A percentile compares a stretch with the other conserved stretches of the same genome.
Conservation (phyloP, 2,888 invertebrate species). For the Acleris emargana region DNA sequence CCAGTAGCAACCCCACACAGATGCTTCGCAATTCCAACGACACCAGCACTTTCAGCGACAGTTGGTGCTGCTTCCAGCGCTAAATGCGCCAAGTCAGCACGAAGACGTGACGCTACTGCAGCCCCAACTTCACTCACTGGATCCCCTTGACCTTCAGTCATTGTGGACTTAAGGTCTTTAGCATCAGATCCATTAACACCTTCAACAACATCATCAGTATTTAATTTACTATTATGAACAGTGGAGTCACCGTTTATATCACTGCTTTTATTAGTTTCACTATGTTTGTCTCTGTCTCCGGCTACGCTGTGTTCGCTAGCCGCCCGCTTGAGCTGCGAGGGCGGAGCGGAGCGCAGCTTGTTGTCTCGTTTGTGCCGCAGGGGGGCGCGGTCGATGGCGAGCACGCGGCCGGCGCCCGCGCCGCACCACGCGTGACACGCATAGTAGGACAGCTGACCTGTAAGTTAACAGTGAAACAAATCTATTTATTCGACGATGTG, state of each 20-base stretch:
- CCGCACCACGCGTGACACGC: constrained; percentile 85
- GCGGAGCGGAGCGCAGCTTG: constrained; percentile 47
- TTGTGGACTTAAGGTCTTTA: neutral
- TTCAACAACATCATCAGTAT: accelerated
- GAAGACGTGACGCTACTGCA: constrained; percentile 83
- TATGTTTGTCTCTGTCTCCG: neutral
- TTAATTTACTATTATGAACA: neutral
- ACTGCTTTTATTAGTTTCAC: neutral
- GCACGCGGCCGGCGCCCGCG: constrained; percentile 80
- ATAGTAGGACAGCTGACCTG: constrained; percentile 92
- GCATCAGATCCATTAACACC: neutral
- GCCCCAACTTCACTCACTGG: neutral
- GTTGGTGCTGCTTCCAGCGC: constrained; percentile 80
- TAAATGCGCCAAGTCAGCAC: constrained; percentile 93
- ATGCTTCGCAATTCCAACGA: constrained; percentile 94
- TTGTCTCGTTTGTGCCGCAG: constrained; percentile 91
- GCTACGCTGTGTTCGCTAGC: neutral
- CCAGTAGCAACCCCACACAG: constrained; percentile 95
- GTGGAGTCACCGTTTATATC: neutral
- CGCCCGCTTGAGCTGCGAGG: constrained; percentile 21
- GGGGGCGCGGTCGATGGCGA: constrained; percentile 91
- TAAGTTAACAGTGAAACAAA: constrained; percentile 17
- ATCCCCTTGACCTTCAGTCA: neutral
- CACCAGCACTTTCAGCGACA: constrained; percentile 56
- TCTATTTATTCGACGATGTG: no score